These are phyloP conservation scores for Megalops cyprinoides DNA, from an alignment of 2,797 vertebrate species.

Conservation along the genomic window DNA sequence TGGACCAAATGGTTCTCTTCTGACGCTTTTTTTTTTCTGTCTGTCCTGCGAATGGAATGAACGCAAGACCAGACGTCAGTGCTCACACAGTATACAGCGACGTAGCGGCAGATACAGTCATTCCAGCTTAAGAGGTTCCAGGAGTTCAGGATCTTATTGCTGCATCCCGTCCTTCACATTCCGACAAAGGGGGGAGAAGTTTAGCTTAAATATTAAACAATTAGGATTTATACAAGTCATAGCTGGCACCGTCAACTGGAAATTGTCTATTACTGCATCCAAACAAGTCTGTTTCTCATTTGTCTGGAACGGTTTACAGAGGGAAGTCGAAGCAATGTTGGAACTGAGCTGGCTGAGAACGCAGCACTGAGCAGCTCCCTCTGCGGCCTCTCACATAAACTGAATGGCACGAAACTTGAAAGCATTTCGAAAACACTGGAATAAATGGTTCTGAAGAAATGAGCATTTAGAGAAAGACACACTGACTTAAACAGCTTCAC, in stretches of 20 bases:
- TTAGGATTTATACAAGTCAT: background rate
- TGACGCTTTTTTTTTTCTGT: background rate
- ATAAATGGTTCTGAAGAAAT: background rate
- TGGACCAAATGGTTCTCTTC: background rate
- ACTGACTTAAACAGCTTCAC: background rate
- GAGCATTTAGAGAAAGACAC: conserved; percentile 1
- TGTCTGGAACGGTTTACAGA: background rate
- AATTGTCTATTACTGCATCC: background rate
- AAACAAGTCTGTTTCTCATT: conserved; percentile 23
- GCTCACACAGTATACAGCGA: background rate
- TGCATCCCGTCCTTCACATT: background rate
- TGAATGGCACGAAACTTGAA: background rate
- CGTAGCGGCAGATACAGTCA: background rate
- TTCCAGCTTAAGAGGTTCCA: background rate
- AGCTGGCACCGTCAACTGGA: background rate
- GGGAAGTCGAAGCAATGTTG: background rate
- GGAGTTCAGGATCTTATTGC: background rate
- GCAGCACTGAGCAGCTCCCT: background rate
- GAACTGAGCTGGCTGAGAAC: background rate
- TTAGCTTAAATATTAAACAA: background rate
- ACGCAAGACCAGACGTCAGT: background rate
- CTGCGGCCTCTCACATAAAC: background rate
- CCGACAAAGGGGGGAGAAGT: background rate
- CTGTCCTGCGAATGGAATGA: background rate
- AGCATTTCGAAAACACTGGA: background rate